Evolutionary conservation across 1,140 invertebrate species (phyloP).

Genomic region (Danaus melanippus): DNA sequence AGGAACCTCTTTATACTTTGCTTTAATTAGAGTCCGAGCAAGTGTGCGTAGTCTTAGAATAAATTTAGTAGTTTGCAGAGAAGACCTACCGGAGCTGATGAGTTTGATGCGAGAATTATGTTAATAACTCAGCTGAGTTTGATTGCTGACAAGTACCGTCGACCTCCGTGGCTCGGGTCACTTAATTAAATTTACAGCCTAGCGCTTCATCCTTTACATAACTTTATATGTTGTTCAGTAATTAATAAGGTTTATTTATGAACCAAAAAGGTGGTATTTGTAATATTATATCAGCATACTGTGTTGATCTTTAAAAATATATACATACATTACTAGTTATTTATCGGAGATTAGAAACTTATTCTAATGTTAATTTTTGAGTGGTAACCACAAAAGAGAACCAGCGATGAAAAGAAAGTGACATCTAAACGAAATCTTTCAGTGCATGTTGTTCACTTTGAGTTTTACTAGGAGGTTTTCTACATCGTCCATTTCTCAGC

Average conservation of each 20-base stretch:
- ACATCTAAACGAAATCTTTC: no score
- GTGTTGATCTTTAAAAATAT: no score
- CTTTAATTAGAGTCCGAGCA: conserved; percentile 17
- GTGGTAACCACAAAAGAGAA: no score
- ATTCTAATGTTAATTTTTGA: no score
- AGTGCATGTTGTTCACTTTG: no score
- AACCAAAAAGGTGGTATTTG: background rate
- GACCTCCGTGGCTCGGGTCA: conserved; percentile 24
- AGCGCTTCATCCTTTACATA: conserved; percentile 16
- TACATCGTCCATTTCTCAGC: no score
- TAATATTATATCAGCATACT: no score
- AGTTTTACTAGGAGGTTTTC: no score
- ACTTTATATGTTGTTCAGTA: conserved; percentile 3
- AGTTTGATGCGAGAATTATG: conserved; percentile 38
- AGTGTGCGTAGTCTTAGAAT: conserved; percentile 16
- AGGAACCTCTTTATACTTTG: conserved; percentile 11
- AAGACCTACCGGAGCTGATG: conserved; percentile 11
- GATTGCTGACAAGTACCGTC: conserved; percentile 32
- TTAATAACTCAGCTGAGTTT: conserved; percentile 37
- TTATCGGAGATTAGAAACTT: no score
- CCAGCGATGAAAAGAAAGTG: no score
- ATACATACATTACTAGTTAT: no score
- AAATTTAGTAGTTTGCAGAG: conserved; percentile 7
- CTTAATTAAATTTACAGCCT: conserved; percentile 28
- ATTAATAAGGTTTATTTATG: background rate